phyloP scores from a whole-genome alignment of 2,888 invertebrate species.

The Onthophagus sagittarius region DNA sequence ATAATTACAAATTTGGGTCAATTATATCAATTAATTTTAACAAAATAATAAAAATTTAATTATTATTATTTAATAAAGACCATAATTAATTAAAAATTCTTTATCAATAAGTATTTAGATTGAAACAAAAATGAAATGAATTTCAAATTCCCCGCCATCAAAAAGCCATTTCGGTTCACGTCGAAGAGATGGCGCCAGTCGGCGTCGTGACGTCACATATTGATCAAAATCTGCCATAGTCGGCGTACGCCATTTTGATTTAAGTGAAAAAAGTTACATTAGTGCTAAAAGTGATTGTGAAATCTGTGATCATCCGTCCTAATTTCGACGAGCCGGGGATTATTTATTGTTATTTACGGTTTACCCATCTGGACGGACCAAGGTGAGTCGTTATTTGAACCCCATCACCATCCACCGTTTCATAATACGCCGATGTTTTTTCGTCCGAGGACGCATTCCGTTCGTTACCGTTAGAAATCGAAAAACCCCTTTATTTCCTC shows the following conservation, averaged over 20 bases:
- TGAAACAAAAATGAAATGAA: no score
- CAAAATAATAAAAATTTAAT: no score
- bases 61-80: no score
- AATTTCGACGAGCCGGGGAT: constrained; percentile 42
- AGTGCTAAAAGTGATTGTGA: constrained; percentile 41
- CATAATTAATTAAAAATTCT: no score
- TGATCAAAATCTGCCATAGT: constrained; percentile 47
- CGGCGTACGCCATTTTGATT: constrained; percentile 53
- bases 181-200: constrained; percentile 34
- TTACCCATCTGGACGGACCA: constrained; percentile 77
- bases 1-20: no score
- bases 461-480: constrained; percentile 15
- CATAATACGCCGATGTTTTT: constrained; percentile 21
- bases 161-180: constrained; percentile 31
- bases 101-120: no score
- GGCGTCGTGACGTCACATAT: constrained; percentile 45
- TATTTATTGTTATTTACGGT: constrained; percentile 48
- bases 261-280: constrained; percentile 45
- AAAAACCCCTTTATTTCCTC: neutral
- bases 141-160: no score
- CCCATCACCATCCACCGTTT: constrained; percentile 7
- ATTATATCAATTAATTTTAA: no score
- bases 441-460: constrained; percentile 15
- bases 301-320: constrained; percentile 51
- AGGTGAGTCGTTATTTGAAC: constrained; percentile 53